Evolutionary conservation across 2,888 invertebrate species (phyloP).

Genomic region (Galeopsomyia nigrocyanea): DNA sequence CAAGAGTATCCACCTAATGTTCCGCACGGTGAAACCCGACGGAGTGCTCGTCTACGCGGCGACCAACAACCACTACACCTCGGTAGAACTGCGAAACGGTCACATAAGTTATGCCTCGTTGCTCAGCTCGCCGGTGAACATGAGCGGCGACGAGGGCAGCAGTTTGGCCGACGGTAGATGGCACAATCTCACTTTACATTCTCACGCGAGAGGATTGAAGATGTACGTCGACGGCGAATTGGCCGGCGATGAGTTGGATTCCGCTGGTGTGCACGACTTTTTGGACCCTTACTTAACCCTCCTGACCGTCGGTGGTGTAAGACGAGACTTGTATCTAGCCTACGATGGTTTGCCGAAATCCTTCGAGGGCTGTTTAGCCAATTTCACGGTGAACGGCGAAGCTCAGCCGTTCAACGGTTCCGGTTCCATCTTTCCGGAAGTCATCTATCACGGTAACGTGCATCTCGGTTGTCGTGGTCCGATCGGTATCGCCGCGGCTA

Average conservation of each 20-base stretch:
- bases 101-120: conserved; percentile 85
- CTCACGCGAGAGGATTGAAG: conserved; percentile 79
- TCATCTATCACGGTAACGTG: conserved; percentile 80
- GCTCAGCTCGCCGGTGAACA: conserved; percentile 84
- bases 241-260: conserved; percentile 88
- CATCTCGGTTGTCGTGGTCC: conserved; percentile 81
- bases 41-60: conserved; percentile 90
- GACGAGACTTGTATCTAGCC: conserved; percentile 73
- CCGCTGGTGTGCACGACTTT: conserved; percentile 90
- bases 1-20: conserved; percentile 84
- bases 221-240: conserved; percentile 79
- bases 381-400: conserved; percentile 90
- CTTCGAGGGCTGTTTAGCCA: conserved; percentile 91
- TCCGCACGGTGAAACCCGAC: conserved; percentile 83
- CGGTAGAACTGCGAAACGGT: conserved; percentile 83
- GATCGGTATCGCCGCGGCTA: conserved; percentile 77
- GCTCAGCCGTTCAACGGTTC: conserved; percentile 91
- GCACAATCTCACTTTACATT: conserved; percentile 88
- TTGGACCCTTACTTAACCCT: conserved; percentile 90
- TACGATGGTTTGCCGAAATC: conserved; percentile 72
- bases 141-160: conserved; percentile 78
- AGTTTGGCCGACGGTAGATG: conserved; percentile 85
- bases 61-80: conserved; percentile 88
- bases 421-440: conserved; percentile 84
- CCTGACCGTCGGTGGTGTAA: conserved; percentile 84